Percentiles rank a stretch among this genome's conserved stretches.
Evolutionary conservation across 2,113 vertebrate genomes (phyloP).

Genomic region (Phycodurus eques): DNA sequence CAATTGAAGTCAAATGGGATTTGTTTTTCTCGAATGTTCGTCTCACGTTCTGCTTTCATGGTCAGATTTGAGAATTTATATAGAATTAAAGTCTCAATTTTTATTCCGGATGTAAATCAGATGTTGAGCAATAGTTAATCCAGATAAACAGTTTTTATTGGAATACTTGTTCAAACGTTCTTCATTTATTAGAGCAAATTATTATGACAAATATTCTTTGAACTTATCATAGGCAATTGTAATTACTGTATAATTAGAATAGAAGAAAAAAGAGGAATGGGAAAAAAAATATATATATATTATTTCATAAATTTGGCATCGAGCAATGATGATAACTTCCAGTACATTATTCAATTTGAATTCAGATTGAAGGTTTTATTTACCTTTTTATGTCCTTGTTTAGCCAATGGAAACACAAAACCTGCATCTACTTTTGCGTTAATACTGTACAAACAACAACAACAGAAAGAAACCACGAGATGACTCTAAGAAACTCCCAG

Average conservation of each 20-base stretch:
- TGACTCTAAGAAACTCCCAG: background rate
- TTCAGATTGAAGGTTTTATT: background rate
- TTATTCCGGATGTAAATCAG: no score
- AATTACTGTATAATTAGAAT: no score
- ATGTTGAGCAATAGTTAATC: no score
- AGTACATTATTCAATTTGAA: background rate
- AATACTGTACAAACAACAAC: background rate
- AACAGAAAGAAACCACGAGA: background rate
- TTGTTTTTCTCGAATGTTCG: background rate
- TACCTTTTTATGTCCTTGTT: background rate
- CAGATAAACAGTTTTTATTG: no score
- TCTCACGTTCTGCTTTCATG: slow-evolving; percentile 21
- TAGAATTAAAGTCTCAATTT: no score
- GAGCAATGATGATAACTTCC: background rate
- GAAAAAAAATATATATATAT: no score
- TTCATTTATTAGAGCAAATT: no score
- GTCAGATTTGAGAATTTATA: background rate
- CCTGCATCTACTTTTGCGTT: background rate
- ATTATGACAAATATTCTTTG: no score
- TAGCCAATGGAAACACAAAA: background rate
- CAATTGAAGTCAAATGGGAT: background rate
- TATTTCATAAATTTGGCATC: background rate
- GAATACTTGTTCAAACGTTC: no score
- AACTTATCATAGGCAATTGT: no score
- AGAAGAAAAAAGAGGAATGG: no score